Evolutionary conservation across 2,888 invertebrate species (phyloP), one percentile per base, ranked within the genome.

Genomic region (Drosophila paramelanica): DNA sequence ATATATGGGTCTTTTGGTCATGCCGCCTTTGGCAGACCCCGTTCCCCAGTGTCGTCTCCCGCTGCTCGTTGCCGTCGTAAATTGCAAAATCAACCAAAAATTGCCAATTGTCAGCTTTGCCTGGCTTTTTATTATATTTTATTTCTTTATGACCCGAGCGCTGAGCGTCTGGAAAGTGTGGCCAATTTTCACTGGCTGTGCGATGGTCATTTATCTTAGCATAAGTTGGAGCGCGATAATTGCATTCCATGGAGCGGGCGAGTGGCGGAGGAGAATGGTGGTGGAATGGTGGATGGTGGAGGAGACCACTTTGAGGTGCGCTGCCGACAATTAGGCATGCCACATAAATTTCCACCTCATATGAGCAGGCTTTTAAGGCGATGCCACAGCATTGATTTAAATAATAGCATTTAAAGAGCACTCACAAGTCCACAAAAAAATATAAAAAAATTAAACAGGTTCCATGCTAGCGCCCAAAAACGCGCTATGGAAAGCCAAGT

Each of bases 301-400:
- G 70, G 41, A 45, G 39, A 39, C 80, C 76, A 69, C 81, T 79
- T 81, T 78, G 76, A 78, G 72, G 75, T 62, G 52, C 66, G 61
- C 58, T 62, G 85, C 80, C 81, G 74, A 80, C 86, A 90, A 91
- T 91, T 91, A 91, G 90, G 79, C 85, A 91, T 83, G 91, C 84
- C 82, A 79, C 91, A 91, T 91, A 91, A 91, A 91, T 91, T 90
- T 82, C 58, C 73, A 68, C 73, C 82, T 88, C 85, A 86, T 89
- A 88, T 74, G 67, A 49, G 57, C 60, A 11, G 49, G 55, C 50
- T 58, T 42, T 33, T 62, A 57, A 61, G 47, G 58, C 57, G 59
- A 67, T 46, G 43, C 39, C 60, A 31, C 59, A 77, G 72, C 91
- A 90, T 91, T 91, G 91, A 90, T 90, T 90, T 91, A 90, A 90